Evolutionary conservation across 64 coral and sea anemone genomes (phyloP), one percentile per base, ranked within the genome.

Genomic region (Orbicella faveolata): DNA sequence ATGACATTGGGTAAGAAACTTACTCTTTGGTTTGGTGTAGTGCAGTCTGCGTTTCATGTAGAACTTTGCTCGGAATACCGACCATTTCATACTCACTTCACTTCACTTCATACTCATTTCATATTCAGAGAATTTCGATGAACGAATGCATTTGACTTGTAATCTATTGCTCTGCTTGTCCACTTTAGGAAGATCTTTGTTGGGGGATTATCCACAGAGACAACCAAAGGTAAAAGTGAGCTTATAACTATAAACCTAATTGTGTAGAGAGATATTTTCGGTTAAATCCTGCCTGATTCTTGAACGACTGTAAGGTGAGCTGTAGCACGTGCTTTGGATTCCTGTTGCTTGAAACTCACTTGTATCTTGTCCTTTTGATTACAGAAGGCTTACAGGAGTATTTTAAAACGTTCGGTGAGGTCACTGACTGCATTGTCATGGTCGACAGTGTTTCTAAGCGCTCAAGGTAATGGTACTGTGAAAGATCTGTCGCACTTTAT

Each of bases 171-270:
- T 74, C 63, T 37, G 9, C n/a, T 67, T 81, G 54, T 88, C 73
- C 55, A 75, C 59, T 74, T 33, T 78, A 96, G 94, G 66, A 96
- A 96, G 84, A 90, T 96, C 48, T 96, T 96, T 88, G 94, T 96
- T 26, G 94, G 94, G 61, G 94, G 94, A 59, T 84, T 96, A 78
- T 77, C 80, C 41, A 77, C 89, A 51, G 37, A 54, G 35, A 96
- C 94, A 52, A 83, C 79, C 7, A 90, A 96, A 87, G 94, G 94
- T 96, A 88, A 52, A 64, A 65, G 9, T 87, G 2, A 87, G 17
- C 11, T 9, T 12, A 5, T 88, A 30, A 34, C 9, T 15, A 15
- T 8, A 15, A 11, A 2, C 23, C n/a, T 81, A 19, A 17, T 48
- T 36, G 13, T 61, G 21, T 12, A 20, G 16, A 85, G 78, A 52